These are phyloP conservation scores for Lordiphosa andalusiaca DNA, from an alignment of 2,888 invertebrate genomes.

Conservation along the genomic window DNA sequence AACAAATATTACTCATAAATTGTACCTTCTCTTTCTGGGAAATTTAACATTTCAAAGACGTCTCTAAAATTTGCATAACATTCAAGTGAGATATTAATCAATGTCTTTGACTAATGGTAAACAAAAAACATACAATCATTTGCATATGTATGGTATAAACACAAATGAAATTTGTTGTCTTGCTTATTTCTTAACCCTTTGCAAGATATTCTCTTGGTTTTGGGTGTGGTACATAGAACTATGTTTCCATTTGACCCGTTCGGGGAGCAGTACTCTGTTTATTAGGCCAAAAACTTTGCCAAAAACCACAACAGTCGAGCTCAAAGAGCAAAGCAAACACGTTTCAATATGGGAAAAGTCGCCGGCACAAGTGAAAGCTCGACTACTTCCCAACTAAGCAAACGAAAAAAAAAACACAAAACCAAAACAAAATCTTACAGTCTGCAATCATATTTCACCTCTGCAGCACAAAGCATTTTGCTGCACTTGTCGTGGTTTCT, in stretches of 20 bases:
- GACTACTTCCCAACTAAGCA: conserved; percentile 48
- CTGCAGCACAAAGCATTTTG: conserved; percentile 26
- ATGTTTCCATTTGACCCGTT: conserved; percentile 22
- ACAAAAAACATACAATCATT: conserved; percentile 23
- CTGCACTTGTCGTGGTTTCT: conserved; percentile 59
- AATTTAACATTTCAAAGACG: too few species aligned
- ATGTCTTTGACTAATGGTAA: conserved; percentile 5
- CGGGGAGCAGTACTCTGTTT: conserved; percentile 7
- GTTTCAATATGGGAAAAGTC: conserved; percentile 54
- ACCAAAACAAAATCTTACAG: conserved; percentile 12
- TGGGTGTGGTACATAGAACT: conserved; percentile 19
- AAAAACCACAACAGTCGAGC: conserved; percentile 24
- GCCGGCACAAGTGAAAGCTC: conserved; percentile 59
- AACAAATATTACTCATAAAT: too few species aligned
- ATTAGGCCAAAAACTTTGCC: conserved; percentile 6
- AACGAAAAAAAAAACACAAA: conserved; percentile 4
- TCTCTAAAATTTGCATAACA: not conserved
- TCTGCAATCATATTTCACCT: conserved; percentile 70
- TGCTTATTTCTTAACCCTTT: not conserved
- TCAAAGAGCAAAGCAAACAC: conserved; percentile 56
- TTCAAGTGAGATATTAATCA: conserved; percentile 15
- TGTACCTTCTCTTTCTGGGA: too few species aligned
- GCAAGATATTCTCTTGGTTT: conserved; percentile 1
- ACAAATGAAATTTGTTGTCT: not conserved
- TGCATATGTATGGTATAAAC: conserved; percentile 33